A percentile compares a stretch with the other conserved stretches of the same genome.
These are phyloP conservation scores for Nothocercus nigrocapillus DNA, from an alignment of 2,113 vertebrate genomes.

Conservation along the genomic window DNA sequence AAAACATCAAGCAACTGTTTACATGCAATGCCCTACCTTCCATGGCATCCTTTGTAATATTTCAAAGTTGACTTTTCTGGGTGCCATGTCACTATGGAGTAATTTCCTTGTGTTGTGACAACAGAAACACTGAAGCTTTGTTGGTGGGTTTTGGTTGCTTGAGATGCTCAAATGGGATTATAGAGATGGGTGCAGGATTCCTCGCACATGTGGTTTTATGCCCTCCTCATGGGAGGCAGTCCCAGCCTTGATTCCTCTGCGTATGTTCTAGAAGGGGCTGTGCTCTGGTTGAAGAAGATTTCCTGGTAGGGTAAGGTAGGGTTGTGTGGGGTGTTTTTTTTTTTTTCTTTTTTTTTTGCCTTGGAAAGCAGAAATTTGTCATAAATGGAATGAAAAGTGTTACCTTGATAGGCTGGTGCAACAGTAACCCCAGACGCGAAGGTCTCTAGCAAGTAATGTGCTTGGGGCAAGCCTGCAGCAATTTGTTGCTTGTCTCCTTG, in stretches of 20 bases:
- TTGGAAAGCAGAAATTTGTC: neutral
- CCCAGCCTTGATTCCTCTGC: neutral
- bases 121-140: neutral
- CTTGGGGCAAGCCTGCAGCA: neutral
- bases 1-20: neutral
- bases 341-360: neutral
- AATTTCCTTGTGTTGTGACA: neutral
- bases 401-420: neutral
- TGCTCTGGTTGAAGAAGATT: accelerated
- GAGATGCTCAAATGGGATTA: neutral
- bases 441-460: neutral
- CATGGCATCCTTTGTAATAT: accelerated
- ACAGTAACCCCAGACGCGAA: neutral
- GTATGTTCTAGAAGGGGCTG: neutral
- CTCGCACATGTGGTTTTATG: neutral
- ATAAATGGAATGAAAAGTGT: neutral
- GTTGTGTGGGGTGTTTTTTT: too few species aligned
- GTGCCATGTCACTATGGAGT: neutral
- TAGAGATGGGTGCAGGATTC: neutral
- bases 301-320: too few species aligned
- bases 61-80: neutral
- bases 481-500: neutral
- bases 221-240: accelerated
- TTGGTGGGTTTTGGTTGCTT: neutral
- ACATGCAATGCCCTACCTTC: neutral